Evolutionary conservation across 2,797 vertebrate genomes (phyloP), one percentile per base, ranked within the genome.

Genomic region (Phyllotis vaccarum): DNA sequence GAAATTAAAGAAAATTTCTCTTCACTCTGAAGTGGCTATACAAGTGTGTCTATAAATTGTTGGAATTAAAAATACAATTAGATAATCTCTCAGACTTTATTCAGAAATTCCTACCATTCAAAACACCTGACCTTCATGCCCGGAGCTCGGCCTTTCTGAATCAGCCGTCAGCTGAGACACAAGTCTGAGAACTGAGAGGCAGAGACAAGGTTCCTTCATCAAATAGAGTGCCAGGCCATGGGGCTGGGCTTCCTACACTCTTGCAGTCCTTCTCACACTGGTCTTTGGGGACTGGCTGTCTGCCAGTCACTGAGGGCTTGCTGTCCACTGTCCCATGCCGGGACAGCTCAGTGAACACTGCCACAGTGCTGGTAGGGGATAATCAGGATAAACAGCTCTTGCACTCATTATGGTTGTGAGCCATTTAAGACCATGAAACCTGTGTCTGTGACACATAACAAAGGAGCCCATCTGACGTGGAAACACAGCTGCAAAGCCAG

Each of bases 1-100:
- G 46, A 94, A 93, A 81, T 86, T 29, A 95, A 64, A 91, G 49
- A 31, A 83, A 54, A 21, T 29, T 40, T 86, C 85, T 86, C 13
- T 29, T 92, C 27, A 60, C 37, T 49, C 6, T 72, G 68, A 86
- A 27, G 56, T 86, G n/a, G 34, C 79, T 70, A 0, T 86, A 91
- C 64, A 34, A 83, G 10, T 64, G 94, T 4, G 52, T 68, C 21
- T 91, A 6, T 81, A 82, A 90, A 68, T 43, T 83, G 8, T 0
- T 79, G 60, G 29, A 8, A 54, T 86, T 70, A 64, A 87, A 80
- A 60, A 79, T 9, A 75, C 9, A 90, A 56, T 72, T 40, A 89
- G 14, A 80, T 43, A 64, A 3, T 74, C 82, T 64, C 62, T 94
- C 75, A 70, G 34, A 60, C 3, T 95, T 95, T 79, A 96, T 62